Conservation (phyloP, 2,113 vertebrate species). For the Alectura lathami region DNA sequence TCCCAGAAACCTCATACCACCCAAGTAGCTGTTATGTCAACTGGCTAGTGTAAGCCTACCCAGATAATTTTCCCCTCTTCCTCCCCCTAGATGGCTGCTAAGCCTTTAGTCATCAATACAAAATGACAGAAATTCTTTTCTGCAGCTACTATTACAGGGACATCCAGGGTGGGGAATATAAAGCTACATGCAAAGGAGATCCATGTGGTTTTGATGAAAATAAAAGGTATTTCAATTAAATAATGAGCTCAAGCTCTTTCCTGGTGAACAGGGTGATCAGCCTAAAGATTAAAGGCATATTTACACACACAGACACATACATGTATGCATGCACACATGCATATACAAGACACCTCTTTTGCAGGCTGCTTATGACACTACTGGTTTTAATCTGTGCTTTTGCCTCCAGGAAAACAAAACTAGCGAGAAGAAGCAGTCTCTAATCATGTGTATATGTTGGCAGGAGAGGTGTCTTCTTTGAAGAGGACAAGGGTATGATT, state of each 20-base stretch:
- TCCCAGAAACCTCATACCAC: constrained; percentile 74
- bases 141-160: constrained; percentile 42
- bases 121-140: constrained; percentile 70
- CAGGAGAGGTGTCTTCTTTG: background rate
- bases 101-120: constrained; percentile 68
- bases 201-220: constrained; percentile 62
- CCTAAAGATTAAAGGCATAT: constrained; percentile 52
- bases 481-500: background rate
- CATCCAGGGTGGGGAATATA: background rate
- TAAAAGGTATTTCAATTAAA: constrained; percentile 68
- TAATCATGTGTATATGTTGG: background rate
- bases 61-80: constrained; percentile 26
- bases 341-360: background rate
- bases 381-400: background rate
- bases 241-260: constrained; percentile 45
- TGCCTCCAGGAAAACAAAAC: background rate
- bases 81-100: constrained; percentile 44
- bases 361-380: background rate
- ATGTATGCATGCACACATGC: background rate
- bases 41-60: constrained; percentile 49
- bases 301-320: background rate
- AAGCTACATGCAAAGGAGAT: constrained; percentile 57
- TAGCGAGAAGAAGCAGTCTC: background rate
- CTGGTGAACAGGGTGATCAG: constrained; percentile 51
- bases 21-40: constrained; percentile 73